Evolutionary conservation across 2,113 vertebrate genomes (phyloP).

Genomic region (Campylorhamphus procurvoides): DNA sequence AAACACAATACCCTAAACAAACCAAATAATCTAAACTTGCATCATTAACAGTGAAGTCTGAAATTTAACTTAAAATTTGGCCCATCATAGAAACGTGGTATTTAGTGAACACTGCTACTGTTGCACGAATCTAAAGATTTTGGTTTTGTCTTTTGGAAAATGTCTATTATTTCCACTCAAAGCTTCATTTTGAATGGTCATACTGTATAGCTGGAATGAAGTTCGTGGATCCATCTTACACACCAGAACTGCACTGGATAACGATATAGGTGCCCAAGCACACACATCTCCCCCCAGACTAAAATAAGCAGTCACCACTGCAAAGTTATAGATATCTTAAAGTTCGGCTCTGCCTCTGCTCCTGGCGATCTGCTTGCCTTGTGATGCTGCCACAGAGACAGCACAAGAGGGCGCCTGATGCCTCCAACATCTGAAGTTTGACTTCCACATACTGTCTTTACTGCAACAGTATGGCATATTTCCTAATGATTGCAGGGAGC

Average conservation of each 20-base stretch:
- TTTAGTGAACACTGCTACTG: background rate
- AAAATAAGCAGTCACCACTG: background rate
- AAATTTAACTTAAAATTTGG: background rate
- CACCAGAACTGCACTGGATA: background rate
- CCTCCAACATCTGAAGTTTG: background rate
- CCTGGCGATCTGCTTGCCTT: background rate
- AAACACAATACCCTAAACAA: background rate
- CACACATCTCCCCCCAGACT: accelerated
- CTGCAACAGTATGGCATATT: background rate
- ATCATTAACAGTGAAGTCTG: background rate
- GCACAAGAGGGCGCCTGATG: conserved; percentile 54
- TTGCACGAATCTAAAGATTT: background rate
- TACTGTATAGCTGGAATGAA: background rate
- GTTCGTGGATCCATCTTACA: background rate
- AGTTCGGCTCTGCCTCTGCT: background rate
- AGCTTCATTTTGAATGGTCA: background rate
- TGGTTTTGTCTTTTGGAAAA: background rate
- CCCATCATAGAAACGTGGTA: background rate
- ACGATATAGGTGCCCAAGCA: background rate
- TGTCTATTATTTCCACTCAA: background rate
- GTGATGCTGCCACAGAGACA: accelerated
- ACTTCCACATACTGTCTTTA: background rate
- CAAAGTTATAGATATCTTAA: background rate
- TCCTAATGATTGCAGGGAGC: background rate
- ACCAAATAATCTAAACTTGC: background rate